phyloP scores from a whole-genome alignment of 2,113 vertebrate species.

The Aptenodytes forsteri region DNA sequence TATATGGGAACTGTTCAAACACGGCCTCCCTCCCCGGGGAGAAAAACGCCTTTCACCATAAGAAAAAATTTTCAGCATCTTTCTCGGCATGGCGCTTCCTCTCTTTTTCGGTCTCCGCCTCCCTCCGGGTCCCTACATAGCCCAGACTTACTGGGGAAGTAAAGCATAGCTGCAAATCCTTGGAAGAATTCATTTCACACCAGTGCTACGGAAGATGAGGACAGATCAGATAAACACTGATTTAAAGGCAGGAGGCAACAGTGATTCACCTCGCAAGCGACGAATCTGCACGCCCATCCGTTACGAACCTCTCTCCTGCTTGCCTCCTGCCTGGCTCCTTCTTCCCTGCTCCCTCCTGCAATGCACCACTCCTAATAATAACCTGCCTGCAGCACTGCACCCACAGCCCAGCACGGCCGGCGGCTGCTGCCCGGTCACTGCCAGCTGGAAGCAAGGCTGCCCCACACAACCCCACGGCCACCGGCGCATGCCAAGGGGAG shows the following conservation, averaged over 20 bases:
- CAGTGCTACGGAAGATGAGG: rapidly evolving
- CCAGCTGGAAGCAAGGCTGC: background rate
- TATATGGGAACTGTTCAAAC: slow-evolving; percentile 32
- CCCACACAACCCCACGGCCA: background rate
- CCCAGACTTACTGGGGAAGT: background rate
- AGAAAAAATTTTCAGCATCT: slow-evolving; percentile 6
- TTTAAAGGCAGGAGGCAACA: background rate
- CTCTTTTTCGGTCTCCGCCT: background rate
- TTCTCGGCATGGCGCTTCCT: background rate
- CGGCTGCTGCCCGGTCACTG: background rate
- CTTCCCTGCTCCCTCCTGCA: slow-evolving; percentile 56
- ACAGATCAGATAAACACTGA: rapidly evolving
- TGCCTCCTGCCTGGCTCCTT: background rate
- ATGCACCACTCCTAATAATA: slow-evolving; percentile 80
- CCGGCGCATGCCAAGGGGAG: rapidly evolving
- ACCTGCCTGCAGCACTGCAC: slow-evolving; percentile 61
- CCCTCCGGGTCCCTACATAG: background rate
- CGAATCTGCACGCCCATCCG: background rate
- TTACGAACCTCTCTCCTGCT: rapidly evolving
- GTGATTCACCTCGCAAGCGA: rapidly evolving
- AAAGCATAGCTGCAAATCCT: background rate
- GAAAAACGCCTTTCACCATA: background rate
- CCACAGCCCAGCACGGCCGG: background rate
- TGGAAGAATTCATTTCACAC: background rate
- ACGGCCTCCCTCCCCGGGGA: background rate